Base-by-base conservation (phyloP, 2,113 vertebrate genomes). In the Esox niger region DNA sequence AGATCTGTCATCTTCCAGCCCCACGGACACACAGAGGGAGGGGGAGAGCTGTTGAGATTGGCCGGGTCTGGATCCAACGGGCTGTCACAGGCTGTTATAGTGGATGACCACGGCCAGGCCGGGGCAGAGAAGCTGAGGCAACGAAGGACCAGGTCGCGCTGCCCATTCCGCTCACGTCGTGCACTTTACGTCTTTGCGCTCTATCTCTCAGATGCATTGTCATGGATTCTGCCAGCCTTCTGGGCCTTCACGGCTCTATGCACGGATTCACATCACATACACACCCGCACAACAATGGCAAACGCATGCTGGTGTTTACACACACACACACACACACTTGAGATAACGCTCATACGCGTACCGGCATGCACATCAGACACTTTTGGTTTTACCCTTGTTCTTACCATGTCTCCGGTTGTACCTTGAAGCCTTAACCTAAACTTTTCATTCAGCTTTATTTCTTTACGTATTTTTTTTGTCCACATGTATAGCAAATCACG, bases 1-100 rank as follows among this genome's bases (percentile, higher is more conserved):
- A 75, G 80, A 76, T 82, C 83, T 76, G 87, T 87, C 82, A 79
- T 79, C 82, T 83, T 76, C 84, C 73, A 82, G 66, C 26, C 61
- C 76, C 71, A 27, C n/a, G 70, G 76, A 27, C 2, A 60, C 33
- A 33, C 15, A 60, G n/a, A 32, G 31, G 30, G 58, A 60, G 17
- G 2, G 58, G 33, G 58, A 60, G 75, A 74, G 74, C 70, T 75
- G 75, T 64, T 69, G 82, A 68, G 77, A 79, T 77, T 82, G 79
- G 76, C 72, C 17, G 26, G 70, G 71, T 70, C 66, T 79, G 80
- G 71, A 81, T 77, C 72, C 60, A 69, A 68, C 64, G 62, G 69
- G 72, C 69, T 79, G 77, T 83, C 79, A 79, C 79, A 67, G 76
- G 73, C 76, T 78, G 67, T 52, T 71, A 68, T 69, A 54, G 68